Percentiles rank a stretch among this genome's conserved stretches.
Evolutionary conservation across 2,797 vertebrate species (phyloP).

Genomic region (Sebastes diploproa): DNA sequence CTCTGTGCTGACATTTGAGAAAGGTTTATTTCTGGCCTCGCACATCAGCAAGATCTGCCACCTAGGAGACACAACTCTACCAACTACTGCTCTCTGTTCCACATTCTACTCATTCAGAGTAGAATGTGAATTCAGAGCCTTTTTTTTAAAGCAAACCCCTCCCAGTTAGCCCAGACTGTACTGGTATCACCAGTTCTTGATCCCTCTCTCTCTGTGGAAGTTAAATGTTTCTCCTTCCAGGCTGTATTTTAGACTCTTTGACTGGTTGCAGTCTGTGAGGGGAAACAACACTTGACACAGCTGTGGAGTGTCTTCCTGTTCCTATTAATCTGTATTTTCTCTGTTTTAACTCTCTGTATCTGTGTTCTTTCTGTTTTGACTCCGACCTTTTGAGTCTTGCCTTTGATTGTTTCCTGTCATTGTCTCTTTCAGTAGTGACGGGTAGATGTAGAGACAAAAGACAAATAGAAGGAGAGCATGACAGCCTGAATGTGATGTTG

Average conservation of each 20-base stretch:
- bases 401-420: not conserved
- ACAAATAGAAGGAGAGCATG: not conserved
- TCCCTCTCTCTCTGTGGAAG: too few species aligned
- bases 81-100: slow-evolving; percentile 24
- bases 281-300: not conserved
- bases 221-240: too few species aligned
- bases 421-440: not conserved
- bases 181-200: not conserved
- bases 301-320: not conserved
- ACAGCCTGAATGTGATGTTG: not conserved
- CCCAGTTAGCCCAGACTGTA: not conserved
- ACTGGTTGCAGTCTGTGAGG: not conserved
- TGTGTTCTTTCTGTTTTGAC: not conserved
- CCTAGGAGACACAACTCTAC: slow-evolving; percentile 31
- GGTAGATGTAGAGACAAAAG: not conserved
- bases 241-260: not conserved
- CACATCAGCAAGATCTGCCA: slow-evolving; percentile 43
- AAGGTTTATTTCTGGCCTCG: slow-evolving; percentile 48
- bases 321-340: not conserved
- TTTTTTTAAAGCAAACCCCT: too few species aligned
- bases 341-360: not conserved
- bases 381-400: not conserved
- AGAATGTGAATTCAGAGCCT: too few species aligned
- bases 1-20: slow-evolving; percentile 39
- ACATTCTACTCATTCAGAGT: slow-evolving; percentile 4